Evolutionary conservation across 2,888 invertebrate genomes (phyloP), one percentile per base, ranked within the genome.

Genomic region (Minunthozetes semirufus): DNA sequence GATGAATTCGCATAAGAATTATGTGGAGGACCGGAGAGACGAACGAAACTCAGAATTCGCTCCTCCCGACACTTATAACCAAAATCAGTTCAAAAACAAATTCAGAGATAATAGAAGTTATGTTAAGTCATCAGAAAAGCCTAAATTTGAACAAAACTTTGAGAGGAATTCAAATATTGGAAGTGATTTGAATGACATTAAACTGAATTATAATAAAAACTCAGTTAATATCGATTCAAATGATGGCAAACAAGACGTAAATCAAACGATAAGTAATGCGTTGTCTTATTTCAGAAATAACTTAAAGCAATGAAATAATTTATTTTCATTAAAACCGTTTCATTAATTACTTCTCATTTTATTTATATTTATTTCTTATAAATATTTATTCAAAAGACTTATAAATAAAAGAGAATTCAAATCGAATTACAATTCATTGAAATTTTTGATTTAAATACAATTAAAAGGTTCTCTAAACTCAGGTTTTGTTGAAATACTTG

Each of bases 21-120:
- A 90, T 87, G 86, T 90, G 9, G 87, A 89, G 77, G 88, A 89
- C 80, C 88, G 91, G 81, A 86, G 94, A 78, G 84, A 84, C 73
- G 89, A 90, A 81, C 86, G 94, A 78, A 84, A 85, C 29, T 81
- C 86, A 0, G 92, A 93, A 82, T 94, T 94, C 84, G 93, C 91
- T 0, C 94, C 94, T 5, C 86, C 87, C 0, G 71, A 79, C 6
- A 25, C 11, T 50, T 72, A 72, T 22, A 33, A 33, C 22, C 22
- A 29, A 61, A 61, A 61, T 27, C 61, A 61, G 29, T 61, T 27
- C 5, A 61, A 25, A 17, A n/a, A 29, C 25, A 61, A 61, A 6
- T 56, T 56, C 13, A 56, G 25, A 19, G 56, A 56, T 56, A 56
- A 56, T 19, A 56, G 25, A 56, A 13, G 22, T 56, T 11, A 15